Conservation (phyloP, 2,797 vertebrate genomes). For the Molossus alvarezi region DNA sequence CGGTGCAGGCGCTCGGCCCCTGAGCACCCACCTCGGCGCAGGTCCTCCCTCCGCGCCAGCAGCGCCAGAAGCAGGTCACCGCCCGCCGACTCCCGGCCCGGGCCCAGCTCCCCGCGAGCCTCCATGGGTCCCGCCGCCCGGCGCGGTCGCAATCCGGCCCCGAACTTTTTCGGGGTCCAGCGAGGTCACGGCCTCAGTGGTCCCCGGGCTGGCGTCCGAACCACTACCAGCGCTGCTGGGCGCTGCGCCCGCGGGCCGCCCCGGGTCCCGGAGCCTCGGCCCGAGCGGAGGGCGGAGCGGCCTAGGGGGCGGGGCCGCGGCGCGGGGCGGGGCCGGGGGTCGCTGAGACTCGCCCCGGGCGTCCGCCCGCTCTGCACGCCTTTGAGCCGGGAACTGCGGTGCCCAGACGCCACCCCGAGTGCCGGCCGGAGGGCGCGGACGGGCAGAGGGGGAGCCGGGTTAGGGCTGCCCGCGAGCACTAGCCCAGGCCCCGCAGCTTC, state of each 20-base stretch:
- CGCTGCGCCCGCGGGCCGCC: constrained; percentile 75
- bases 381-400: not conserved
- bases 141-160: not conserved
- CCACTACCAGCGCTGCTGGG: constrained; percentile 63
- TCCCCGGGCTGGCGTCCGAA: not conserved
- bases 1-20: not conserved
- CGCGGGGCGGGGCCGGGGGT: constrained; percentile 65
- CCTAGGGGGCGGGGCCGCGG: constrained; percentile 36
- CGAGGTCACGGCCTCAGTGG: constrained; percentile 3
- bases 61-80: constrained; percentile 92
- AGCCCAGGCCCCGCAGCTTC: not conserved
- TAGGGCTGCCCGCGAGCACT: not conserved
- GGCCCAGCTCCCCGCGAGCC: constrained; percentile 88
- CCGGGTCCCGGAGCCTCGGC: not conserved
- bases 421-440: not conserved
- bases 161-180: constrained; percentile 50
- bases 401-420: not conserved
- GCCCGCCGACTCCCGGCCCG: constrained; percentile 89
- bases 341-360: not conserved
- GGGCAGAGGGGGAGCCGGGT: not conserved
- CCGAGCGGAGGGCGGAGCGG: constrained; percentile 51
- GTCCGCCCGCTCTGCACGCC: not conserved
- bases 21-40: constrained; percentile 91
- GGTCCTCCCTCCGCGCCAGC: constrained; percentile 92
- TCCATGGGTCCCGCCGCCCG: constrained; percentile 91